Percentiles rank a stretch among this genome's conserved stretches.
Evolutionary conservation across 1,140 invertebrate genomes (phyloP).

Genomic region (Halesus radiatus): DNA sequence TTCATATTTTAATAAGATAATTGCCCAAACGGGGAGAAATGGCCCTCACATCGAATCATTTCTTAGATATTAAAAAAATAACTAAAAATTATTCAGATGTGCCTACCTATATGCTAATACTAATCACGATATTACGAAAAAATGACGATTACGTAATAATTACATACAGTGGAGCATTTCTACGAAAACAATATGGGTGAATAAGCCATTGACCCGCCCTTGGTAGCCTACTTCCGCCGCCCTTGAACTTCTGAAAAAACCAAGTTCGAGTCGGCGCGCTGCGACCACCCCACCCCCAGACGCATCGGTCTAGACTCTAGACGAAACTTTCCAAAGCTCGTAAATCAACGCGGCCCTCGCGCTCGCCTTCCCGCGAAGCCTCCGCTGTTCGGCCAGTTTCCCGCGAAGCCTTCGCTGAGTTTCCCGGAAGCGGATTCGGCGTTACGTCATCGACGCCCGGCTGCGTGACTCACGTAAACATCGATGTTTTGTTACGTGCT

Average conservation of each 20-base stretch:
- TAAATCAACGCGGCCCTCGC: constrained; percentile 20
- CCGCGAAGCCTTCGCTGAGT: constrained; percentile 5
- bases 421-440: constrained; percentile 13
- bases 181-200: too few species aligned
- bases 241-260: constrained; percentile 1
- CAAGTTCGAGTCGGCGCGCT: too few species aligned
- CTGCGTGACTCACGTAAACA: constrained; percentile 24
- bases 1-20: too few species aligned
- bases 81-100: too few species aligned
- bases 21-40: too few species aligned
- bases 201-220: constrained; percentile 4
- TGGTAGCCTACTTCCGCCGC: constrained; percentile 20
- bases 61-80: too few species aligned
- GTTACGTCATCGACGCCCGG: constrained; percentile 3
- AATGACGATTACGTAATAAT: too few species aligned
- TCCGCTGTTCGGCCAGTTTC: not conserved
- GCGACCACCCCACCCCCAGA: not conserved
- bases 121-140: too few species aligned
- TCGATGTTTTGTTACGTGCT: not conserved
- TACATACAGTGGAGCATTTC: too few species aligned
- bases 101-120: too few species aligned
- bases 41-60: too few species aligned
- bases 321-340: constrained; percentile 27
- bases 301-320: constrained; percentile 17
- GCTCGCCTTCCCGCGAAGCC: not conserved